Conservation (phyloP, 1,140 invertebrate genomes). For the Leptinotarsa lineolata region DNA sequence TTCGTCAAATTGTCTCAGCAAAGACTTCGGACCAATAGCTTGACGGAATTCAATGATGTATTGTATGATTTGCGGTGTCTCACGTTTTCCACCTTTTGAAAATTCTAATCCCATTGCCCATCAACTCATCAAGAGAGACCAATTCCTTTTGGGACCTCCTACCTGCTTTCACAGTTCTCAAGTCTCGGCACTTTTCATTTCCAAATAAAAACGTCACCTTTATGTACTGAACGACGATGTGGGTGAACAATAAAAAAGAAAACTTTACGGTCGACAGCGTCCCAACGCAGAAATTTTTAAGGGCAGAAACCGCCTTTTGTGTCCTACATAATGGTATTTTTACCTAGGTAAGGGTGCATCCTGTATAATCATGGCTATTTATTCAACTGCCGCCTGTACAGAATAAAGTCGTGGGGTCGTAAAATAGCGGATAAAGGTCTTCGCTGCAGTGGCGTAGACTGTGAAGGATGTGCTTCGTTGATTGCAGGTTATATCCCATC, state of each 20-base stretch:
- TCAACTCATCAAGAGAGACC: neutral
- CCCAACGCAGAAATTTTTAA: neutral
- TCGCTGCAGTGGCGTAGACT: neutral
- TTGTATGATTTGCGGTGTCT: too few species aligned
- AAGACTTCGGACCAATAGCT: too few species aligned
- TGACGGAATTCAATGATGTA: too few species aligned
- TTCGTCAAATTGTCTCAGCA: too few species aligned
- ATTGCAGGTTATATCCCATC: neutral
- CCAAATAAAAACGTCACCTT: conserved; percentile 3
- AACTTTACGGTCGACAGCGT: conserved; percentile 6
- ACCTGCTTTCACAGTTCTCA: neutral
- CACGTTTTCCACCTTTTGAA: too few species aligned
- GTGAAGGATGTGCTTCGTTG: neutral
- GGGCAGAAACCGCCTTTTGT: conserved; percentile 5
- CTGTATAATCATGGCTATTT: conserved; percentile 17
- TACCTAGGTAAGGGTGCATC: conserved; percentile 20
- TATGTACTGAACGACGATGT: neutral
- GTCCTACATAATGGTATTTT: conserved; percentile 6
- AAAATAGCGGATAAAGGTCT: conserved; percentile 11
- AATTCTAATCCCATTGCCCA: neutral
- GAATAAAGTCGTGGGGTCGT: conserved; percentile 2
- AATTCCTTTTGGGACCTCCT: neutral
- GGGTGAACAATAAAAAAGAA: conserved; percentile 14
- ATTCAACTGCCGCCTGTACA: conserved; percentile 12
- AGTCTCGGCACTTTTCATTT: neutral